phyloP scores from a whole-genome alignment of 2,797 vertebrate species.

The Clarias platycephalus region DNA sequence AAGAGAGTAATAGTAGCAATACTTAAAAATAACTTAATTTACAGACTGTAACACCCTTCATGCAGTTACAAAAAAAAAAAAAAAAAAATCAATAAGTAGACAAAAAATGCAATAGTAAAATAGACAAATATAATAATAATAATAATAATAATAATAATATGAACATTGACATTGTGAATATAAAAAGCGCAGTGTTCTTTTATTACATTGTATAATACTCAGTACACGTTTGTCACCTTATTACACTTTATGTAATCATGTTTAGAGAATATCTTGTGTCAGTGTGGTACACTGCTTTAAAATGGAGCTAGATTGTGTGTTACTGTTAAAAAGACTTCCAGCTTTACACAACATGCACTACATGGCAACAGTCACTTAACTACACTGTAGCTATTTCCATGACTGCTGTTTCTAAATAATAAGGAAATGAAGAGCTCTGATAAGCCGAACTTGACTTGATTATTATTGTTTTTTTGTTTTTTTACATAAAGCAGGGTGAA shows the following conservation, averaged over 20 bases:
- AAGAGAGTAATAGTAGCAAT: too few relatives aligned
- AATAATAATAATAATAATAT: not conserved
- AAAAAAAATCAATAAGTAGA: not conserved
- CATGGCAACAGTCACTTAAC: slow-evolving; percentile 7
- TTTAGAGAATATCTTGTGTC: not conserved
- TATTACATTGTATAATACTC: not conserved
- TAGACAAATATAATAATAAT: not conserved
- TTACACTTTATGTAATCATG: not conserved
- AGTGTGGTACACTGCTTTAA: not conserved
- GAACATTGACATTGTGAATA: not conserved
- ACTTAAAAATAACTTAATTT: not conserved
- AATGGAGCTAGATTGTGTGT: not conserved
- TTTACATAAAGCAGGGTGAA: not conserved
- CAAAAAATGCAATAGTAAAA: not conserved
- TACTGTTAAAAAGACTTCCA: not conserved
- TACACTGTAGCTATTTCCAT: not conserved
- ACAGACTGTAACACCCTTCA: not conserved
- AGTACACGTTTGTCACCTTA: not conserved
- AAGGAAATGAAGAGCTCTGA: not conserved
- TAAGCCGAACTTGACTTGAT: not conserved
- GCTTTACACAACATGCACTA: not conserved
- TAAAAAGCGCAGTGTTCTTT: not conserved
- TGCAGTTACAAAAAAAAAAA: not conserved
- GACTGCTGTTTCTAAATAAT: not conserved
- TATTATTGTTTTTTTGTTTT: not conserved